phyloP scores from a whole-genome alignment of 37 sponge, comb jelly and placozoan species.

The Bolinopsis microptera region DNA sequence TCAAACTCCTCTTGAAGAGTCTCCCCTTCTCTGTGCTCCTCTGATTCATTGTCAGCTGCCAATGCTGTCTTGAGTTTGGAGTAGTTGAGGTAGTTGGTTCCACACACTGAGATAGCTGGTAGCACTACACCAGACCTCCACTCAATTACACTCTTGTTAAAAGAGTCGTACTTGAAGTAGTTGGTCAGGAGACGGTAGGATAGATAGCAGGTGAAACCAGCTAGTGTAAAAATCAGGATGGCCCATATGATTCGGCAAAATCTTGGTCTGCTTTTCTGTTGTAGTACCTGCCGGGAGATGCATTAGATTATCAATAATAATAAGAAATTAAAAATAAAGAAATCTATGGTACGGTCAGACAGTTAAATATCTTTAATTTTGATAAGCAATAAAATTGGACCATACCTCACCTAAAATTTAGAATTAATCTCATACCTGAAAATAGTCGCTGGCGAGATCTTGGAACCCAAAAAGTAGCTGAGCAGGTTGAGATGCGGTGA shows the following conservation, averaged over 20 bases:
- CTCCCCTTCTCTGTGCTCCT: not conserved
- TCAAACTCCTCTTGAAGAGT: not conserved
- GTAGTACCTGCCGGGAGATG: no score
- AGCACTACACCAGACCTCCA: not conserved
- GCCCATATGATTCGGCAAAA: not conserved
- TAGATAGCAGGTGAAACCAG: not conserved
- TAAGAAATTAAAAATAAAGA: no score
- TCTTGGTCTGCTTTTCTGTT: not conserved
- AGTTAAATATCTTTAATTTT: no score
- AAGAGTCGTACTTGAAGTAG: not conserved
- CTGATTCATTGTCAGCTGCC: not conserved
- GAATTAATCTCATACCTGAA: not conserved
- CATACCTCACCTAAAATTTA: no score
- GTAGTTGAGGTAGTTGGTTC: constrained; percentile 12
- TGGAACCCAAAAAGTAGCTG: not conserved
- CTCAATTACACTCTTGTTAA: not conserved
- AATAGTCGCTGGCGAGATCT: constrained; percentile 31
- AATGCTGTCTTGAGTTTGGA: not conserved
- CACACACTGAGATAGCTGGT: not conserved
- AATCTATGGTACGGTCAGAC: no score
- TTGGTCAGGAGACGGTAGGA: not conserved
- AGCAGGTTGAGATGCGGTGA: no score
- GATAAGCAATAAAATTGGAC: no score
- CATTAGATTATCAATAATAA: no score
- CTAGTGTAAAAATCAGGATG: not conserved